A percentile compares a stretch with the other conserved stretches of the same genome.
These are phyloP conservation scores for Prinia subflava DNA, from an alignment of 2,113 vertebrate genomes.

Conservation along the genomic window DNA sequence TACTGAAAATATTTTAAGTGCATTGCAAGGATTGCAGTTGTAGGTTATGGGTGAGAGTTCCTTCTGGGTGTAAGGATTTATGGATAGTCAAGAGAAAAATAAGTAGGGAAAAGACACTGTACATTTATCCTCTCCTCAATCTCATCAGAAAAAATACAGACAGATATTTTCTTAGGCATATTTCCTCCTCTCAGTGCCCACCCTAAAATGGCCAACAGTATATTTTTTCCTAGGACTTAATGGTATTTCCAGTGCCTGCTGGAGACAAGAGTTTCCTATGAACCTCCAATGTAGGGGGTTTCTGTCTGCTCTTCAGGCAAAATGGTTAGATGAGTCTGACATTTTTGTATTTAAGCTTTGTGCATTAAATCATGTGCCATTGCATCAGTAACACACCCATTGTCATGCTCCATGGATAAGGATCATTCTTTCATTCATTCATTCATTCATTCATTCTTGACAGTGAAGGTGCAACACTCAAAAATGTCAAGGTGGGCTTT, in stretches of 20 bases:
- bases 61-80: neutral
- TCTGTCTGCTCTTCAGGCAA: neutral
- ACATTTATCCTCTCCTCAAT: neutral
- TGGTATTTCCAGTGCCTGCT: neutral
- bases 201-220: neutral
- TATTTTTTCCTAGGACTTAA: neutral
- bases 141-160: neutral
- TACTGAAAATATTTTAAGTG: neutral
- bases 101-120: neutral
- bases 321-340: neutral
- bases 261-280: neutral
- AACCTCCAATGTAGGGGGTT: neutral
- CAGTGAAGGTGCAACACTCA: fast-evolving
- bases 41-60: neutral
- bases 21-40: neutral
- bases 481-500: neutral
- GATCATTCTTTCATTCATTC: neutral
- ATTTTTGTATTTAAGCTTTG: neutral
- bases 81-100: neutral
- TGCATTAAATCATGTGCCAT: neutral
- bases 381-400: neutral
- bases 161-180: neutral
- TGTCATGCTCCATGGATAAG: fast-evolving
- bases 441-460: neutral
- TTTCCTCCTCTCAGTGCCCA: neutral